These are phyloP conservation scores for Muntiacus muntjak DNA, from an alignment of 2,113 vertebrate genomes.

Conservation along the genomic window DNA sequence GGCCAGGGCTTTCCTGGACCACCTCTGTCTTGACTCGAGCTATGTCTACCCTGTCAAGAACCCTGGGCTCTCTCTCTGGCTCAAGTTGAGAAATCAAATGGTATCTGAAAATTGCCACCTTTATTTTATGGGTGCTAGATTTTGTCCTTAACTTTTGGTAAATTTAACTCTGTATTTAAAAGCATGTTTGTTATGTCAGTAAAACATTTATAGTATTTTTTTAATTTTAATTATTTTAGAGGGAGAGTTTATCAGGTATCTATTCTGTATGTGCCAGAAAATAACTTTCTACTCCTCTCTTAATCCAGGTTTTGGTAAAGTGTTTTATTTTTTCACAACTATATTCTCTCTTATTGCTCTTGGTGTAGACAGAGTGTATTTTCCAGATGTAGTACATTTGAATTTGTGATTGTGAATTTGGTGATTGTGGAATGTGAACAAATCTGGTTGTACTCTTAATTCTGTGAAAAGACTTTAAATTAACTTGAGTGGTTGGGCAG, in stretches of 20 bases:
- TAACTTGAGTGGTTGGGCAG: background rate
- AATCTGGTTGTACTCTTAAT: background rate
- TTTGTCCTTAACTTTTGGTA: background rate
- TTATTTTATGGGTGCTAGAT: background rate
- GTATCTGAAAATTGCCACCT: background rate
- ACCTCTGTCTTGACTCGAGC: background rate
- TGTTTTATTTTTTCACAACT: background rate
- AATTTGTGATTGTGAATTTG: background rate
- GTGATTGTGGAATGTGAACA: background rate
- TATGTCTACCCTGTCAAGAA: background rate
- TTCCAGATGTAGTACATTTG: background rate
- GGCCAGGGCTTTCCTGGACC: background rate
- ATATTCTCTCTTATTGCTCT: background rate
- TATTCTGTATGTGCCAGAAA: background rate
- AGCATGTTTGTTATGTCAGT: background rate
- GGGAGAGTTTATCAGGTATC: background rate
- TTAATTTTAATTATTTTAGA: background rate
- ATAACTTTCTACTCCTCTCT: background rate
- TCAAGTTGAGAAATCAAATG: background rate
- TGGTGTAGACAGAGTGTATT: background rate
- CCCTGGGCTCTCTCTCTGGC: fast-evolving
- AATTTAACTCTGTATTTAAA: background rate
- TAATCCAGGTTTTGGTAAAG: background rate
- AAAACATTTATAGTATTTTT: background rate
- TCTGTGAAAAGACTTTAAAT: background rate